These are phyloP conservation scores for Ctenicera cuprea DNA, from an alignment of 2,888 invertebrate genomes.

Conservation along the genomic window DNA sequence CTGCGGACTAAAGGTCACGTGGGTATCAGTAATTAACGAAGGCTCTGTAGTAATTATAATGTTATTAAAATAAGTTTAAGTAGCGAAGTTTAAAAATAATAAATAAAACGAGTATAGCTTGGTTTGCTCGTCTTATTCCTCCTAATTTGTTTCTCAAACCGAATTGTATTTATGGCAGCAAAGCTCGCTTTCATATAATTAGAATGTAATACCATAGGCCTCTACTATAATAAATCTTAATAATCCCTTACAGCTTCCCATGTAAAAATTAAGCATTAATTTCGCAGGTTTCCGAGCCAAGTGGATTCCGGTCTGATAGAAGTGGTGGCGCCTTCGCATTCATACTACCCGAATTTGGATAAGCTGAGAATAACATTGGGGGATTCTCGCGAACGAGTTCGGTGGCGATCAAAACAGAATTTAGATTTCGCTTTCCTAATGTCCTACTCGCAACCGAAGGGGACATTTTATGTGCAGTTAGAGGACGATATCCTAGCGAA, in stretches of 20 bases:
- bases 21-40: no score
- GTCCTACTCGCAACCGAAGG: slow-evolving; percentile 93
- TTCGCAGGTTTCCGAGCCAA: slow-evolving; percentile 82
- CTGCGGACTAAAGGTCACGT: no score
- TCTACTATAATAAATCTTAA: not conserved
- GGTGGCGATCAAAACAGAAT: slow-evolving; percentile 97
- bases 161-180: not conserved
- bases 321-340: slow-evolving; percentile 88
- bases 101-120: no score
- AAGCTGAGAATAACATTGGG: slow-evolving; percentile 86
- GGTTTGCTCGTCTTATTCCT: no score
- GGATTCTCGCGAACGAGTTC: slow-evolving; percentile 88
- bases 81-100: no score
- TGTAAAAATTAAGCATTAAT: slow-evolving; percentile 10
- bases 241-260: not conserved
- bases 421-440: slow-evolving; percentile 95
- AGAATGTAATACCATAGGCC: not conserved
- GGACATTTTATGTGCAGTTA: slow-evolving; percentile 92
- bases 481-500: slow-evolving; percentile 96
- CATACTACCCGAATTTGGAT: slow-evolving; percentile 92
- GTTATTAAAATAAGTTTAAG: no score
- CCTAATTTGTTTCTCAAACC: no score
- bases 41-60: no score
- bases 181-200: not conserved
- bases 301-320: slow-evolving; percentile 90